These are phyloP conservation scores for Carlito syrichta DNA, from an alignment of 2,113 vertebrate genomes.

Conservation along the genomic window DNA sequence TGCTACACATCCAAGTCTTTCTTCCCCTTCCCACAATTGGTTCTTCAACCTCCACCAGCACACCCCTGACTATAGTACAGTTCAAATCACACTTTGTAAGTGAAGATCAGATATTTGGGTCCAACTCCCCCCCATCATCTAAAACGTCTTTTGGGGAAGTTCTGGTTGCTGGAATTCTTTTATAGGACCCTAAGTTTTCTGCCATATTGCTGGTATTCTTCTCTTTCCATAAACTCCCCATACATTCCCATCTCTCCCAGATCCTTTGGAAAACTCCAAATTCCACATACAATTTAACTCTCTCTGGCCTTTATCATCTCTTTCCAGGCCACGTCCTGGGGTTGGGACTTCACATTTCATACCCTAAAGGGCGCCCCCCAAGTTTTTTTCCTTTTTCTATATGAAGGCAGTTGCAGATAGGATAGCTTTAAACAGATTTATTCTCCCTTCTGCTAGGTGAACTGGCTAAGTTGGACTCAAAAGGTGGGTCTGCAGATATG, in stretches of 20 bases:
- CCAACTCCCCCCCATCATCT: not conserved
- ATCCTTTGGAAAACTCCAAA: not conserved
- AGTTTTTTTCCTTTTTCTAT: not conserved
- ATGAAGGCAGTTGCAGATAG: not conserved
- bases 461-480: not conserved
- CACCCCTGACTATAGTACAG: rapidly evolving
- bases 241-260: not conserved
- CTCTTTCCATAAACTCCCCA: not conserved
- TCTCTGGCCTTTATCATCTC: not conserved
- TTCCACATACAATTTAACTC: not conserved
- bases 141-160: not conserved
- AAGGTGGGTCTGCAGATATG: not conserved
- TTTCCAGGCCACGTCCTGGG: not conserved
- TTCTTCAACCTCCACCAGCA: not conserved
- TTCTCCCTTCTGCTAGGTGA: not conserved
- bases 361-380: not conserved
- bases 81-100: rapidly evolving
- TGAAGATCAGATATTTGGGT: not conserved
- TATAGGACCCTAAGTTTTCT: not conserved
- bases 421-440: not conserved
- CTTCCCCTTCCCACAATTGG: not conserved
- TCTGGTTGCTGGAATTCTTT: not conserved
- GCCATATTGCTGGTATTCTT: not conserved
- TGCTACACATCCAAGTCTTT: not conserved
- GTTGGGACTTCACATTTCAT: not conserved